Percentiles rank a stretch among this genome's conserved stretches.
phyloP scores from a whole-genome alignment of 2,888 invertebrate species.

The Tenthredo distinguenda region DNA sequence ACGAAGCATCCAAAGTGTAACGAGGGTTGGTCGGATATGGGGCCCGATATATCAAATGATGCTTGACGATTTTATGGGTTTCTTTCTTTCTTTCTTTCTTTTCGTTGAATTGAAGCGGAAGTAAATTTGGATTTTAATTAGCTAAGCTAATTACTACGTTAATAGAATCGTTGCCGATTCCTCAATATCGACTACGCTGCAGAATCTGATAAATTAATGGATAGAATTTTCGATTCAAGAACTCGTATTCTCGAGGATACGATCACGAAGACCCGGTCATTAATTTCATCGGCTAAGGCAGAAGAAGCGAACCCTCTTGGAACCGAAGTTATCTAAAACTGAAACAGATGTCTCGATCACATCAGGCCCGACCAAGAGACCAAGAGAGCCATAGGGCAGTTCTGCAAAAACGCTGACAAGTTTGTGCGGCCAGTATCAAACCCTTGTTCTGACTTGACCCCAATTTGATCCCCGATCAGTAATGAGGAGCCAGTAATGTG shows the following conservation, averaged over 20 bases:
- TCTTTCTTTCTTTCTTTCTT: not conserved
- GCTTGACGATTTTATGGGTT: not conserved
- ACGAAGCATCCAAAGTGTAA: not conserved
- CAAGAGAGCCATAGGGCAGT: not conserved
- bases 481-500: not conserved
- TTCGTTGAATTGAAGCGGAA: not conserved
- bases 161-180: not conserved
- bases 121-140: not conserved
- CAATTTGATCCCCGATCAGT: not conserved
- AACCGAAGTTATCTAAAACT: not conserved
- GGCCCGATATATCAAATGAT: not conserved
- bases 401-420: slow-evolving; percentile 7
- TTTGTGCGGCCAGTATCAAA: not conserved
- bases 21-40: not conserved
- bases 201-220: not conserved
- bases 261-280: not conserved
- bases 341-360: not conserved
- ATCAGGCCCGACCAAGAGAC: not conserved
- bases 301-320: not conserved
- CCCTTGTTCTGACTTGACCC: not conserved
- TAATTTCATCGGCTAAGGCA: not conserved
- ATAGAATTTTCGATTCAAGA: not conserved
- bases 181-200: not conserved
- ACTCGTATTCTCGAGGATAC: not conserved
- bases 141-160: not conserved